A percentile compares a stretch with the other conserved stretches of the same genome.
Conservation (phyloP, 2,797 vertebrate genomes). For the Lates japonicus region DNA sequence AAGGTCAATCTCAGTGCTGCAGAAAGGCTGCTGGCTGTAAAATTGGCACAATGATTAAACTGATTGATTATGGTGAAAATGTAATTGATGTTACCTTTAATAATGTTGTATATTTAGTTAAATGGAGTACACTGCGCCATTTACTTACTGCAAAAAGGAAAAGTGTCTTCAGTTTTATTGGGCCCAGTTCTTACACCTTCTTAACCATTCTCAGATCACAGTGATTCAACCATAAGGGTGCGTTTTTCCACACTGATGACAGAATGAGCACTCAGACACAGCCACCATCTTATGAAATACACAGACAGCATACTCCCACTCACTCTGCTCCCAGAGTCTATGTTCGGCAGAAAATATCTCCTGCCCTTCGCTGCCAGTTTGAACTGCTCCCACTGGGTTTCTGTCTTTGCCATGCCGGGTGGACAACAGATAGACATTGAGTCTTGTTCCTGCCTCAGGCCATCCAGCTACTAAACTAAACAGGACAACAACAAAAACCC, state of each 20-base stretch:
- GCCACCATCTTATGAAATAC: conserved; percentile 71
- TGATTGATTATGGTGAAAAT: conserved; percentile 47
- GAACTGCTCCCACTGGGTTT: conserved; percentile 62
- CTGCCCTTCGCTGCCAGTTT: conserved; percentile 55
- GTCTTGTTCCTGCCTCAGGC: conserved; percentile 58
- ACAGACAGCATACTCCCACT: conserved; percentile 75
- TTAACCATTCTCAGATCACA: conserved; percentile 51
- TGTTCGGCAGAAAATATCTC: conserved; percentile 72
- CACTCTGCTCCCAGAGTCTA: conserved; percentile 63
- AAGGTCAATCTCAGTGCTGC: conserved; percentile 41
- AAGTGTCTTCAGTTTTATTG: conserved; percentile 29
- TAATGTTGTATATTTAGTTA: conserved; percentile 39
- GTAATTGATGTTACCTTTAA: conserved; percentile 39
- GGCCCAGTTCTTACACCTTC: conserved; percentile 41
- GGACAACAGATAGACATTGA: conserved; percentile 67
- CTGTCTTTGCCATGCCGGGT: conserved; percentile 50
- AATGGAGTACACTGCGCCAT: conserved; percentile 7
- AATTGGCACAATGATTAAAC: conserved; percentile 26
- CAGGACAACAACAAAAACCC: conserved; percentile 53
- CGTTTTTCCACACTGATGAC: conserved; percentile 65
- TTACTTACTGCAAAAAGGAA: conserved; percentile 15
- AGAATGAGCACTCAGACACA: conserved; percentile 70
- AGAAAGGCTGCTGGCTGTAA: conserved; percentile 28
- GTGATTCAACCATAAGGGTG: conserved; percentile 58
- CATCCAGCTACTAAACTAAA: conserved; percentile 58